Base-by-base conservation (phyloP, 1,140 invertebrate species). In the Pogonomyrmex californicus region DNA sequence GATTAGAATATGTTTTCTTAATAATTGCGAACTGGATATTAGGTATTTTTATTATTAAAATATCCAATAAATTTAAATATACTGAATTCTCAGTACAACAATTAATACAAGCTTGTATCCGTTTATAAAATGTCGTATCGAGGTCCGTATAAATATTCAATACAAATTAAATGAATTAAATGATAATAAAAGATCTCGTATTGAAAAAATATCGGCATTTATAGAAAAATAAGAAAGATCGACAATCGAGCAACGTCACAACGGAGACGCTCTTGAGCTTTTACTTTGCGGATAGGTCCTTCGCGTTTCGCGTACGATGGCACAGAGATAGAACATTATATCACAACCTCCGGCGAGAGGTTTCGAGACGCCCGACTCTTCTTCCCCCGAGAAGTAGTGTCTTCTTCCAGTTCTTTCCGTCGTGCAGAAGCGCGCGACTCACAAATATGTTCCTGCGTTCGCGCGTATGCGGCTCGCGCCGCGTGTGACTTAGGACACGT, bases 251-350 rank as follows among this genome's bases (percentile, higher is more conserved):
- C 73, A 77, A 85, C 66, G 51, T 62, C 51, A 66, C 38, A 38
- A 71, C 83, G 68, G 47, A 76, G 54, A 77, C 47, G 56, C 70
- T 60, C 51, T 73, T 54, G 41, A 54, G 49, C 36, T 56, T 73
- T 54, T 36, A 36, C 75, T 79, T 78, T 71, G 70, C 66, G 44
- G 36, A 23, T 47, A 75, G 41, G 47, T 65, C 68, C 41, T 63
- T 81, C 60, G n/a, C 75, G 81, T 88, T 85, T 89, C 54, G 68
- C 58, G 30, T 89, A 90, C 89, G 89, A 90, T 90, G 89, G 89
- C 89, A 90, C 89, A 89, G 88, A 87, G 73, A 85, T 87, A 77
- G 77, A 90, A 86, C 79, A 51, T 86, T 90, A 89, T 89, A 90
- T 90, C 89, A 90, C 89, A 90, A 90, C 86, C 88, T 87, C 78